These are phyloP conservation scores for Eclectus roratus DNA, from an alignment of 2,113 vertebrate genomes.

Conservation along the genomic window DNA sequence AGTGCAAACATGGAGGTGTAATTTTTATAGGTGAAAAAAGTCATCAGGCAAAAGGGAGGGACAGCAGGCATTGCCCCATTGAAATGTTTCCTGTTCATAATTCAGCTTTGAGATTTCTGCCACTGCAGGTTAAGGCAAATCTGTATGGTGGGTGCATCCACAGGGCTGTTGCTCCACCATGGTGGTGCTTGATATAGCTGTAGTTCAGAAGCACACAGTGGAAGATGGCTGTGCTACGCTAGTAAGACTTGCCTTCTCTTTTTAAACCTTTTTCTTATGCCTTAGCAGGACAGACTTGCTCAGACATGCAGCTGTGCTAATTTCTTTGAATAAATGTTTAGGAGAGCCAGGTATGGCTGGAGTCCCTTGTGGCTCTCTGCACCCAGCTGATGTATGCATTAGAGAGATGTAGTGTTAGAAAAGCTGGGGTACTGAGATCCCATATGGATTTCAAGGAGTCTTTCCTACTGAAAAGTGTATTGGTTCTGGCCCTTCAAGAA, in stretches of 20 bases:
- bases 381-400: not conserved
- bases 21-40: not conserved
- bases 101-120: not conserved
- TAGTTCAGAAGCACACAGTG: not conserved
- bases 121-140: not conserved
- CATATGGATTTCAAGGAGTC: not conserved
- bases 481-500: not conserved
- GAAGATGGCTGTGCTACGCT: not conserved
- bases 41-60: not conserved
- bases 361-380: not conserved
- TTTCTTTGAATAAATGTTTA: not conserved
- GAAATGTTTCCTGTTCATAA: not conserved
- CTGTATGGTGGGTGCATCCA: not conserved
- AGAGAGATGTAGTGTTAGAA: fast-evolving
- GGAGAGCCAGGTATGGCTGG: not conserved
- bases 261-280: not conserved
- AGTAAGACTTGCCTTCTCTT: not conserved
- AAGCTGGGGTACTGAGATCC: not conserved
- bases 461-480: not conserved
- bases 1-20: not conserved
- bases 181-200: fast-evolving
- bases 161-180: not conserved
- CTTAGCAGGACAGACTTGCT: not conserved
- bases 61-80: not conserved
- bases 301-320: not conserved